Evolutionary conservation across 1,140 invertebrate genomes (phyloP), one percentile per base, ranked within the genome.

Genomic region (Temnothorax nylanderi): DNA sequence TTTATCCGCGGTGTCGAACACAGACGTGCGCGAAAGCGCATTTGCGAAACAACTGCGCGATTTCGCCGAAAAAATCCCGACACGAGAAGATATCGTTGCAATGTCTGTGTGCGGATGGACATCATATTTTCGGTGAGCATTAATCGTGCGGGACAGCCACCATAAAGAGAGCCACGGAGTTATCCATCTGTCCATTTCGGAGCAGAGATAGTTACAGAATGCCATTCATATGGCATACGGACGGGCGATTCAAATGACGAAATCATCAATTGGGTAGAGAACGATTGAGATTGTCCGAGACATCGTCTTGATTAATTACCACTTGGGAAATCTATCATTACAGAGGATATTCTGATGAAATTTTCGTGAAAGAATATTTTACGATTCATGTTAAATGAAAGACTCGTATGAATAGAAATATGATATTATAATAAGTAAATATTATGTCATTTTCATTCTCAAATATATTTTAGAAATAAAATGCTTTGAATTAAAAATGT

Each of bases 221-320:
- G n/a, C 8, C 67, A 60, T 41, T 62, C 49, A 21, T 26, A 13
- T 82, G 51, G 37, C 37, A 41, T 26, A 26, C 26, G 18, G 37
- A 47, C 69, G 8, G 56, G 34, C 26, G 41, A 84, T 75, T 54
- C 13, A 60, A 74, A 84, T 84, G 69, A 84, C 37, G 69, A 74
- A 37, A 75, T 84, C 69, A 84, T 49, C 54, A 32, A 49, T 18
- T 49, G 44, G 56, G 62, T 26, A 56, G 51, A 47, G 26, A 75
- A 47, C 37, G 51, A 74, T 81, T 54, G 77, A 54, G 65, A 81
- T 67, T 84, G 65, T 85, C 41, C 77, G 69, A 71, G 67, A 41
- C 54, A 58, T 49, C 58, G 60, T 58, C 56, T 72, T 86, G 56
- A 89, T 89, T 86, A 88, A 88, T 89, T 77, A 58, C 51, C 44